Conservation (phyloP, 2,113 vertebrate genomes). For the Macrotus californicus region DNA sequence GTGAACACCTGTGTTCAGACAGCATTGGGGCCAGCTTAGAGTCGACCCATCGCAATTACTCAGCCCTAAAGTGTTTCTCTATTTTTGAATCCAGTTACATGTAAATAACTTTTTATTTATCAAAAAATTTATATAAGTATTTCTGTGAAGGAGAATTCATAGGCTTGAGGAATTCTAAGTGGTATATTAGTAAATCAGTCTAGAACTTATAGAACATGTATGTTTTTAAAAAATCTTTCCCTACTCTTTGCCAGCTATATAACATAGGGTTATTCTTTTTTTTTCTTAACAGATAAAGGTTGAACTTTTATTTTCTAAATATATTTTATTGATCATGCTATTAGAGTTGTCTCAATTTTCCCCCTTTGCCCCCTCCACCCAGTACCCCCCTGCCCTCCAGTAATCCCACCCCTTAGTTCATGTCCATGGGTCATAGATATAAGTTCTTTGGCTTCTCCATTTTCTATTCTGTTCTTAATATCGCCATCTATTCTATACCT, state of each 20-base stretch:
- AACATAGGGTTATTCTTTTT: background rate
- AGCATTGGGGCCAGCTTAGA: background rate
- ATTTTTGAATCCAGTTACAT: background rate
- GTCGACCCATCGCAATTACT: background rate
- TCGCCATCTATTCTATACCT: too few species aligned
- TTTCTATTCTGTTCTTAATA: too few species aligned
- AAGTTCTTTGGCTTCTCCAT: too few species aligned
- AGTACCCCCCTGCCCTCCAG: too few species aligned
- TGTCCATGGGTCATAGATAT: too few species aligned
- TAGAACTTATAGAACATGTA: background rate
- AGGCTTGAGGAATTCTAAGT: conserved; percentile 16
- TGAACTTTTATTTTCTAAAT: too few species aligned
- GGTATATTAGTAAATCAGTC: background rate
- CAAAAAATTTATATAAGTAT: background rate
- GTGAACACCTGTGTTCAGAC: background rate
- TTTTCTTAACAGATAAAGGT: too few species aligned
- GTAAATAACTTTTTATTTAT: conserved; percentile 15
- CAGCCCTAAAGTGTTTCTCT: background rate
- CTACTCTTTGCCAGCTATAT: background rate
- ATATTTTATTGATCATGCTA: too few species aligned
- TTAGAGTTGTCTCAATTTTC: too few species aligned
- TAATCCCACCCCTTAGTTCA: too few species aligned
- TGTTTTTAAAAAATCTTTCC: background rate
- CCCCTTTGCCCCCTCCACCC: too few species aligned
- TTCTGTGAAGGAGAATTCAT: background rate